These are phyloP conservation scores for Ptychobarbus kaznakovi DNA, from an alignment of 2,797 vertebrate genomes.

Conservation along the genomic window DNA sequence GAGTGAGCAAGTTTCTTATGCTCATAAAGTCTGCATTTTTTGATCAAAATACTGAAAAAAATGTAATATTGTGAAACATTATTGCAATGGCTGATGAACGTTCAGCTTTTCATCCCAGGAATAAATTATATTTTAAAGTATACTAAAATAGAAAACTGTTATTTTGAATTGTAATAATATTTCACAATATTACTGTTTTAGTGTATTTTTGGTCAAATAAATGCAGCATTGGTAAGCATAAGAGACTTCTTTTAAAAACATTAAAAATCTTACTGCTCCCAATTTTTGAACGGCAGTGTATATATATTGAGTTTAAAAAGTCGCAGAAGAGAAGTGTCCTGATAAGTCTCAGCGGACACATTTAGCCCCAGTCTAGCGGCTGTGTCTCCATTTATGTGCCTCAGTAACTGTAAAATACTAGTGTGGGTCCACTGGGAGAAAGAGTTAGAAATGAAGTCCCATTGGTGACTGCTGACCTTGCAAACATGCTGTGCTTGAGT, in stretches of 20 bases:
- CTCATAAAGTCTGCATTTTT: not conserved
- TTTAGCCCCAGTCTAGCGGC: conserved; percentile 20
- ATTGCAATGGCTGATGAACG: not conserved
- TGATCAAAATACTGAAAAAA: not conserved
- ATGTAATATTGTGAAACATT: not conserved
- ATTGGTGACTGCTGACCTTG: conserved; percentile 48
- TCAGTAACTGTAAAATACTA: conserved; percentile 41
- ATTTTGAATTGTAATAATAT: not conserved
- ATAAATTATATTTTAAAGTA: not conserved
- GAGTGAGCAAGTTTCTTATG: not conserved
- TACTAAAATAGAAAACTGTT: not conserved
- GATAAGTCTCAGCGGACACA: conserved; percentile 13
- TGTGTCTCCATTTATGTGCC: conserved; percentile 33
- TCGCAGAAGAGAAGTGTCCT: not conserved
- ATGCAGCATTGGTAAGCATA: too few relatives aligned
- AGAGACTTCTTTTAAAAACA: not conserved
- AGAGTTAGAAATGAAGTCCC: conserved; percentile 44
- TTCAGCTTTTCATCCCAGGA: not conserved
- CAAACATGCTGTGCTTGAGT: conserved; percentile 52
- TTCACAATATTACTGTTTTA: not conserved
- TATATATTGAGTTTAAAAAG: not conserved
- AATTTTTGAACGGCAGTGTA: not conserved
- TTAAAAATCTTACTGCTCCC: not conserved
- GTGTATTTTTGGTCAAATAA: not conserved
- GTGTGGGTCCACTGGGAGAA: conserved; percentile 28